Base-by-base conservation (phyloP, 2,888 invertebrate genomes). In the Mesorhabditis belari region DNA sequence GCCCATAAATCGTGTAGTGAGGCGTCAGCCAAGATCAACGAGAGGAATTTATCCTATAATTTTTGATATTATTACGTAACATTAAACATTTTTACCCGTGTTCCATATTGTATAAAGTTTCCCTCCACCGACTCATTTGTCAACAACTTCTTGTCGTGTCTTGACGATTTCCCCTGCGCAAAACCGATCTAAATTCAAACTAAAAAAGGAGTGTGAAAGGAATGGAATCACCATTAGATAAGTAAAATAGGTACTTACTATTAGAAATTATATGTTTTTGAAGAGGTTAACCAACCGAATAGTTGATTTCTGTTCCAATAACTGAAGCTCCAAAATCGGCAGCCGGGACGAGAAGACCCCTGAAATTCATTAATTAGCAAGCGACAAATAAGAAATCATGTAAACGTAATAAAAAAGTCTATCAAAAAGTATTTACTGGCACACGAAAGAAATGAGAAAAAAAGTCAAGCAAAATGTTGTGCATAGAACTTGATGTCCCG, bases 11-110 rank as follows among this genome's bases (percentile, higher is more conserved):
- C 83, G 0, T 88, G 87, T 73, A 87, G 85, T 0, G 95, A 89
- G 80, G 93, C 90, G 84, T 98, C 98, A 53, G 92, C 90, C 2
- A 95, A 89, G 2, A 95, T 79, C 1, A 91, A 89, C 81, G 94
- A 94, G 54, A 95, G 77, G 81, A 92, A 94, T 60, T 85, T 63
- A 6, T 58, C 44, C 57, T 58, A 50, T 6, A 61, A 55, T 12
- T 3, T 35, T 35, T 9, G 44, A 35, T 35, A 17, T 35, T 35
- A 17, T 35, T n/a, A n/a, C 12, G n/a, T 35, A 1, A 9, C 12
- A 35, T 17, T 17, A n/a, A 17, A 17, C 12, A 35, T 9, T 35
- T 9, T 17, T 35, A 6, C 29, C 17, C 24, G 54, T 85, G 27
- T 87, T 12, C 88, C 88, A 81, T 98, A 96, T 82, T 96, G 94